Evolutionary conservation across 2,888 invertebrate genomes (phyloP), one percentile per base, ranked within the genome.

Genomic region (Aphidius colemani): DNA sequence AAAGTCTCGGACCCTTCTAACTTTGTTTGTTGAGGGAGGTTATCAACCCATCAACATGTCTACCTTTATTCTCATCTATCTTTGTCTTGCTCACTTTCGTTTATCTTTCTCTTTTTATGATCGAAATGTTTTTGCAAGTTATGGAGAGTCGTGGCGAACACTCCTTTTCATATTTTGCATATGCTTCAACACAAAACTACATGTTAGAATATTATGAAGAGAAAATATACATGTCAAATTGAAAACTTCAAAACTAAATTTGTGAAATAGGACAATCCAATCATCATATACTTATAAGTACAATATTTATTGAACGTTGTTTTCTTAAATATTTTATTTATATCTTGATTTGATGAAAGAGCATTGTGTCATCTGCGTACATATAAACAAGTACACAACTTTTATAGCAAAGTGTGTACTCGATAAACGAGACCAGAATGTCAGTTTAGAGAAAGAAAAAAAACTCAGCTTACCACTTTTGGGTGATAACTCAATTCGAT

Each of bases 401-500:
- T 30, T 30, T 30, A 5, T 30, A 30, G 30, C 30, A 7, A 41
- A 53, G 43, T 55, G 41, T 30, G 9, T 39, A 55, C 40, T 9
- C 13, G 45, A 57, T 57, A 57, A 46, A 57, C 56, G 56, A 39
- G n/a, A 30, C 39, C 7, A 10, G 53, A 13, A 13, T 49, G 11
- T 10, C 30, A 48, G 45, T 57, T 57, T 46, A 11, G 46, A 57
- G 39, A 45, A 2, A 40, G 2, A 9, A 45, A 18, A 48, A 46
- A 57, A 57, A 45, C 30, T 30, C 30, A 30, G 30, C 30, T 30
- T 18, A 39, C 57, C 30, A 45, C 9, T 30, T 30, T 30, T 30
- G 30, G 39, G 10, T 7, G 56, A 56, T 61, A 68, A 66, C 65
- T 64, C 57, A 68, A 68, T 66, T 70, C 66, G 60, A 62, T 70